These are phyloP conservation scores for Corvus hawaiiensis DNA, from an alignment of 2,113 vertebrate species.

Conservation along the genomic window DNA sequence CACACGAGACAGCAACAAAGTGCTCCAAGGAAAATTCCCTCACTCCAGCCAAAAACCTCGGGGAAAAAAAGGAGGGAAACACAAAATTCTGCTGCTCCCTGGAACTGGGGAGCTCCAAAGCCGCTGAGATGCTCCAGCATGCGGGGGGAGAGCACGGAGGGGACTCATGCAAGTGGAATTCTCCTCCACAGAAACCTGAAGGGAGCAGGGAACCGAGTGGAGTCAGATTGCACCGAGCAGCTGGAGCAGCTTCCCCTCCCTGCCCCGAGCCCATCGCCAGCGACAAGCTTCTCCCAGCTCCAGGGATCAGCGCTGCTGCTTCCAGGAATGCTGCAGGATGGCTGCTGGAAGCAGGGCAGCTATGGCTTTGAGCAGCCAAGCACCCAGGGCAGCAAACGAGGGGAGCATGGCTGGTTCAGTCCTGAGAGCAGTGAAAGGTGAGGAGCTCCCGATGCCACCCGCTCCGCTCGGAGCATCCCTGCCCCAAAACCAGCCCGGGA, in stretches of 20 bases:
- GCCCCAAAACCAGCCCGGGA: background rate
- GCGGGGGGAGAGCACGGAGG: background rate
- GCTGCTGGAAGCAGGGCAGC: background rate
- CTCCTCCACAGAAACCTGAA: background rate
- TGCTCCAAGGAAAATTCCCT: background rate
- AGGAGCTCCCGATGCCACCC: background rate
- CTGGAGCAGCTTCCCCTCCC: background rate
- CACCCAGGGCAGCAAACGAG: background rate
- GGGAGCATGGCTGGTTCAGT: background rate
- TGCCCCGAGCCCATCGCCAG: constrained; percentile 56
- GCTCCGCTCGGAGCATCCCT: background rate
- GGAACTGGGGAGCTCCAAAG: background rate
- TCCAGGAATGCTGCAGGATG: background rate
- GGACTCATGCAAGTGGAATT: background rate
- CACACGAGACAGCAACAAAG: background rate
- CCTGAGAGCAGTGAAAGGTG: constrained; percentile 34
- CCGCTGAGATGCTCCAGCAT: background rate
- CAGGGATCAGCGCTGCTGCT: background rate
- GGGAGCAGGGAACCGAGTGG: background rate
- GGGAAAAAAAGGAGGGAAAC: background rate
- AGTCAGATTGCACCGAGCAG: background rate
- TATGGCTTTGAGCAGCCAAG: constrained; percentile 50
- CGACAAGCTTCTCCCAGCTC: constrained; percentile 32
- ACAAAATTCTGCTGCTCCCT: background rate
- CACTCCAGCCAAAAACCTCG: background rate